Evolutionary conservation across 1,140 invertebrate species (phyloP).

Genomic region (Bathynomus jamesi): DNA sequence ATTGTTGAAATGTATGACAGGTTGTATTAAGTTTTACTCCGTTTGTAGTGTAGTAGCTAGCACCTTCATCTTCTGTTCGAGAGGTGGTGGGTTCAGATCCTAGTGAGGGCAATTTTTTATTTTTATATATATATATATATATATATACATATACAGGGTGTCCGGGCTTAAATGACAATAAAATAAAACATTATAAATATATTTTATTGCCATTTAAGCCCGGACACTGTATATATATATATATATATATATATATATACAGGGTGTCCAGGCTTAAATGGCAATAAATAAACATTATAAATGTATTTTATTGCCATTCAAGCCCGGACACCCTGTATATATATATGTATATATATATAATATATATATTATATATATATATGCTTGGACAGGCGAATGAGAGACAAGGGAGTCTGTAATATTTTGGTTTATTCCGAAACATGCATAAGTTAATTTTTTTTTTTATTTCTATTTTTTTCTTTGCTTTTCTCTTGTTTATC

Average conservation of each 20-base stretch:
- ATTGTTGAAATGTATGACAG: too few species aligned
- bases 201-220: neutral
- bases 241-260: neutral
- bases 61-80: too few species aligned
- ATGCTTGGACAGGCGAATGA: neutral
- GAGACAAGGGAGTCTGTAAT: neutral
- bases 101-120: too few species aligned
- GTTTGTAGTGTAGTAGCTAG: too few species aligned
- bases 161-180: neutral
- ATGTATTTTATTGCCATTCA: too few species aligned
- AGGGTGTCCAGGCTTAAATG: too few species aligned
- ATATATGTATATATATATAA: neutral
- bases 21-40: too few species aligned
- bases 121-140: too few species aligned
- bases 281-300: too few species aligned
- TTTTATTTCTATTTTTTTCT: neutral
- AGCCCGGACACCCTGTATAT: too few species aligned
- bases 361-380: neutral
- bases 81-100: too few species aligned
- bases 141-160: too few species aligned
- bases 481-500: neutral
- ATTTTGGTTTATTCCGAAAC: neutral
- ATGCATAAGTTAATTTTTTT: neutral
- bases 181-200: neutral
- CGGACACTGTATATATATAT: neutral